Evolutionary conservation across 1,140 invertebrate species (phyloP).

Genomic region (Drosophila guanche): DNA sequence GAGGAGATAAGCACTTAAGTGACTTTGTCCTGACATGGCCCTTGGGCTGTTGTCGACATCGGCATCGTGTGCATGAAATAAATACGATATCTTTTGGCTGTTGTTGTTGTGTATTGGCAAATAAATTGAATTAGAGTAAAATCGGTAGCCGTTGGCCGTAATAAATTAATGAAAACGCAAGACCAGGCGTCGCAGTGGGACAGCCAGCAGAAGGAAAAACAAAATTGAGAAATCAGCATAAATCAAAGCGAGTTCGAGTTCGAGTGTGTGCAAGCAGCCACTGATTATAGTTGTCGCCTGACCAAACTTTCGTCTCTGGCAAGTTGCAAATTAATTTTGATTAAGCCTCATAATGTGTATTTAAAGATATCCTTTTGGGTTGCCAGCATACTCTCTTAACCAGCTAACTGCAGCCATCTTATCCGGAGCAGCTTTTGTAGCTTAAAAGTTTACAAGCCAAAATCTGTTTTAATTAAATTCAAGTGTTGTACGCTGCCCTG

Average conservation of each 20-base stretch:
- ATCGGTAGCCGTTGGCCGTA: conserved; percentile 70
- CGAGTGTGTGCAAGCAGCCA: conserved; percentile 27
- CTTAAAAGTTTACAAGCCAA: conserved; percentile 63
- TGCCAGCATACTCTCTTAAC: conserved; percentile 7
- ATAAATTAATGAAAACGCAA: conserved; percentile 73
- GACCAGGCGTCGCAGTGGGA: conserved; percentile 42
- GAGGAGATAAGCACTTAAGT: conserved; percentile 74
- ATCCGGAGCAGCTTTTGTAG: conserved; percentile 44
- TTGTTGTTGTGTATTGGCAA: conserved; percentile 48
- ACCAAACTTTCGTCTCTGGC: conserved; percentile 19
- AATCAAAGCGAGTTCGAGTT: conserved; percentile 54
- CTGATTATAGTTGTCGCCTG: conserved; percentile 31
- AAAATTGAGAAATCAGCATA: conserved; percentile 65
- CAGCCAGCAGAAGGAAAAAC: conserved; percentile 11
- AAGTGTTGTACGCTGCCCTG: conserved; percentile 38
- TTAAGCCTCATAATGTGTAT: conserved; percentile 54
- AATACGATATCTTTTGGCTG: conserved; percentile 47
- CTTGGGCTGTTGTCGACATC: conserved; percentile 39
- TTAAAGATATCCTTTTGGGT: conserved; percentile 25
- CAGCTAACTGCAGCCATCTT: conserved; percentile 11
- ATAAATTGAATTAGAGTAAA: conserved; percentile 80
- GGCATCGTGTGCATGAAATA: conserved; percentile 51
- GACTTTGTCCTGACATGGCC: conserved; percentile 57
- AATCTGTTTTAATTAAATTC: conserved; percentile 74
- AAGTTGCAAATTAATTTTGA: conserved; percentile 52